Base-by-base conservation (phyloP, 1,140 invertebrate species). In the Bombus soroeensis region DNA sequence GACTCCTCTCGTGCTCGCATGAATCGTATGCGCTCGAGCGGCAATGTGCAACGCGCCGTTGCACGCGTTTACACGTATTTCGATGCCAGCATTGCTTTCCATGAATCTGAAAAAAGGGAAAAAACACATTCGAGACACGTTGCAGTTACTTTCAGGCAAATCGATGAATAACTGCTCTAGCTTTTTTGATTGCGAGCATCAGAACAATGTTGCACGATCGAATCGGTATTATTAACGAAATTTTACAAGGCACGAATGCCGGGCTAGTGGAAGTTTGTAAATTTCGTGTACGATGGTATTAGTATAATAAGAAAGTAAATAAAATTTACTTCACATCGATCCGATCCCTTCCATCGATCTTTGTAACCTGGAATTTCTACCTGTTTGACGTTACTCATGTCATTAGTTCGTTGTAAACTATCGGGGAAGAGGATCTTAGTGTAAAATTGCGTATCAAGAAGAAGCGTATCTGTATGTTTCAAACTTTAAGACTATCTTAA, bases 1-100 rank as follows among this genome's bases (percentile, higher is more conserved):
- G 79, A 74, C 41, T 85, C 71, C 83, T 83, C 83, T 78, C 81
- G 81, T 77, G 81, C 76, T 83, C 47, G 74, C 83, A 71, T 81
- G 87, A 88, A 83, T 84, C 77, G 82, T 70, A 68, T 32, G 78
- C 73, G 37, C 71, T 53, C 78, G 78, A 59, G 57, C 70, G 47
- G 72, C 25, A 80, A 78, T 88, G 77, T 13, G 76, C 76, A 72
- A 73, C 87, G 86, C 70, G 68, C 68, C 76, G 74, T 75, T 81
- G 43, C 79, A 66, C 70, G 83, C 57, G n/a, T 81, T 85, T 68
- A 81, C 83, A 74, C 83, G 78, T 64, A 80, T 81, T 85, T 81
- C 59, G 70, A 72, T 2, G 71, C 3, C 37, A 3, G 53, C n/a
- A 5, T 53, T 28, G n/a, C 39, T 34, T 71, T 47, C 25, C 18